A percentile compares a stretch with the other conserved stretches of the same genome.
Conservation (phyloP, 2,888 invertebrate species). For the Acanthoscelides obtectus region DNA sequence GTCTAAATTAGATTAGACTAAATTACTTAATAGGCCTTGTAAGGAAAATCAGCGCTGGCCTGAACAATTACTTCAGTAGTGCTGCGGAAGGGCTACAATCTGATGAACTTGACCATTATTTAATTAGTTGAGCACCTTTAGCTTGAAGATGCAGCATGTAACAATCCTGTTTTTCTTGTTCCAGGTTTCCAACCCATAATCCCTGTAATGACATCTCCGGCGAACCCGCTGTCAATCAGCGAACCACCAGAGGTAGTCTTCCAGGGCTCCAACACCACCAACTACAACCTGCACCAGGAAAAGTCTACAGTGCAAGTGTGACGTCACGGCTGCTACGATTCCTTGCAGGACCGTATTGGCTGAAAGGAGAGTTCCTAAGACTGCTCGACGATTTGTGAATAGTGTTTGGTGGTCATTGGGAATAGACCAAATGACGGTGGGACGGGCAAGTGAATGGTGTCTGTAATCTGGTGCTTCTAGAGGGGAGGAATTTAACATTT, state of each 20-base stretch:
- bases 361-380: constrained; percentile 43
- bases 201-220: constrained; percentile 50
- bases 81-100: no score
- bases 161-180: constrained; percentile 33
- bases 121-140: no score
- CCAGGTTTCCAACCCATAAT: constrained; percentile 59
- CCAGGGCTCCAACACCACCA: constrained; percentile 36
- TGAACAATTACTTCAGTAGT: no score
- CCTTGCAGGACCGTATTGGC: constrained; percentile 32
- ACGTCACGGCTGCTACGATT: constrained; percentile 59
- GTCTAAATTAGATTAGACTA: no score
- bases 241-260: constrained; percentile 41
- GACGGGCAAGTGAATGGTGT: constrained; percentile 4
- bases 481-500: no score
- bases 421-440: background rate
- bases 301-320: constrained; percentile 59
- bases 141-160: no score
- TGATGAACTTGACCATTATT: no score
- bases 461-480: background rate
- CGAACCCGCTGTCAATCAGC: constrained; percentile 19
- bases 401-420: constrained; percentile 15
- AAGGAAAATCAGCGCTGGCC: no score
- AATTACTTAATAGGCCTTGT: no score
- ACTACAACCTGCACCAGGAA: constrained; percentile 33
- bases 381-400: constrained; percentile 19